Percentiles rank a stretch among this genome's conserved stretches.
Conservation (phyloP, 2,797 vertebrate genomes). For the Macroramphosus scolopax region DNA sequence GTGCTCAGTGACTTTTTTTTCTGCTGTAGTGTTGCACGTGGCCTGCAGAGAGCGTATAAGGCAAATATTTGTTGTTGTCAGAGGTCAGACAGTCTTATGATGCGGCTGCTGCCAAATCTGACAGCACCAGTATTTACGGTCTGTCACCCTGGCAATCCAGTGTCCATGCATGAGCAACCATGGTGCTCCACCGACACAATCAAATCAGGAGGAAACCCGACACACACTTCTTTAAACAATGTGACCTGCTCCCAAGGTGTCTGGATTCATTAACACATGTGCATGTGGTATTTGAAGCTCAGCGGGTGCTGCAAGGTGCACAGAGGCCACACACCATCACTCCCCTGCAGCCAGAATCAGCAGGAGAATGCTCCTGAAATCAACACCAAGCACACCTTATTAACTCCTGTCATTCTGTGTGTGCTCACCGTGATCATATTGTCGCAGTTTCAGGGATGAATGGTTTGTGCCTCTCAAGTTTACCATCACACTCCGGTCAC, state of each 20-base stretch:
- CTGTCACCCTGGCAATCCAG: too few species aligned
- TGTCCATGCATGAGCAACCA: too few species aligned
- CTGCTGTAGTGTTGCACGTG: slow-evolving; percentile 1
- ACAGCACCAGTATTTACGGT: too few species aligned
- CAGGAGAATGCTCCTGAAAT: slow-evolving; percentile 6
- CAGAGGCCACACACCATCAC: slow-evolving; percentile 11
- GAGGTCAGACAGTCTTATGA: not conserved
- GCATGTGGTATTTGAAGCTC: slow-evolving; percentile 25
- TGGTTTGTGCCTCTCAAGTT: too few species aligned
- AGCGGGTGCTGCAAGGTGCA: slow-evolving; percentile 16
- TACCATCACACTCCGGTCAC: too few species aligned
- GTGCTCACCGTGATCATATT: too few species aligned
- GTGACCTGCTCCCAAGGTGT: slow-evolving; percentile 7
- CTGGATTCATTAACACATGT: slow-evolving; percentile 45
- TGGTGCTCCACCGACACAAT: too few species aligned
- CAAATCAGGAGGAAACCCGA: too few species aligned
- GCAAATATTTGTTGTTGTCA: not conserved
- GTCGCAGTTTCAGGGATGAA: too few species aligned
- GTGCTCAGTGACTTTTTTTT: not conserved
- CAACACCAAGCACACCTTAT: slow-evolving; percentile 1
- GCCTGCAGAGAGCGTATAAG: slow-evolving; percentile 16
- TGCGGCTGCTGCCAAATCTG: too few species aligned
- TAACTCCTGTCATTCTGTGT: not conserved
- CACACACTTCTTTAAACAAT: too few species aligned
- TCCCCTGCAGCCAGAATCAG: slow-evolving; percentile 13